Conservation (phyloP, 2,797 vertebrate genomes). For the Diplodus puntazzo region DNA sequence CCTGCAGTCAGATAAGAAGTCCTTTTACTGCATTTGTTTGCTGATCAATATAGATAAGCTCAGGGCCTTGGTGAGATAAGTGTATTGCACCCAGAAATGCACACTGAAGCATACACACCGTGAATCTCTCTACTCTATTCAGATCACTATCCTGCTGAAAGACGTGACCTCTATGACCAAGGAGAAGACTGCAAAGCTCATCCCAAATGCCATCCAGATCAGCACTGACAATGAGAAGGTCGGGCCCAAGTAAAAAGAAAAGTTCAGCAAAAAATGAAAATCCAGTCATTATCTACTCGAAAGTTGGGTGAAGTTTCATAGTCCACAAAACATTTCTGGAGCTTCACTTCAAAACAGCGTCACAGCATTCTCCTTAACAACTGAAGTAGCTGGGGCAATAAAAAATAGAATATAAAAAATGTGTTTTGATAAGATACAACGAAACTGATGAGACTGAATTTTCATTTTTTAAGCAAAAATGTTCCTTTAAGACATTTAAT, state of each 20-base stretch:
- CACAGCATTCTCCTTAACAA: no score
- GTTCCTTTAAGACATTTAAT: background rate
- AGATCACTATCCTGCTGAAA: slow-evolving; percentile 94
- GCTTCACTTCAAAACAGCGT: no score
- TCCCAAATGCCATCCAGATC: slow-evolving; percentile 95
- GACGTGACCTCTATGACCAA: slow-evolving; percentile 93
- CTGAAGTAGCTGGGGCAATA: no score
- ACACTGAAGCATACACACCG: background rate
- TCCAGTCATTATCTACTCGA: no score
- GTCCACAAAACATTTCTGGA: no score
- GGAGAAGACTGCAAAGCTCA: slow-evolving; percentile 95
- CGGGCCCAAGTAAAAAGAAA: slow-evolving; percentile 3
- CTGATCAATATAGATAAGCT: slow-evolving; percentile 45
- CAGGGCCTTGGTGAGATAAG: slow-evolving; percentile 32
- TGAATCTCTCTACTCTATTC: slow-evolving; percentile 17
- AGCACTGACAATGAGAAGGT: slow-evolving; percentile 93
- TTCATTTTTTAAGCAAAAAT: no score
- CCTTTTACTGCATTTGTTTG: slow-evolving; percentile 47
- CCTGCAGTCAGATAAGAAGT: slow-evolving; percentile 49
- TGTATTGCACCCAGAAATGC: background rate
- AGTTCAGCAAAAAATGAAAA: no score
- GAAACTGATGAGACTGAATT: no score
- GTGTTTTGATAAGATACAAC: no score
- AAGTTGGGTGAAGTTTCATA: no score
- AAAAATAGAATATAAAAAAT: no score